Conservation (phyloP, 37 sponge, comb jelly and placozoan genomes). For the Corticium candelabrum region DNA sequence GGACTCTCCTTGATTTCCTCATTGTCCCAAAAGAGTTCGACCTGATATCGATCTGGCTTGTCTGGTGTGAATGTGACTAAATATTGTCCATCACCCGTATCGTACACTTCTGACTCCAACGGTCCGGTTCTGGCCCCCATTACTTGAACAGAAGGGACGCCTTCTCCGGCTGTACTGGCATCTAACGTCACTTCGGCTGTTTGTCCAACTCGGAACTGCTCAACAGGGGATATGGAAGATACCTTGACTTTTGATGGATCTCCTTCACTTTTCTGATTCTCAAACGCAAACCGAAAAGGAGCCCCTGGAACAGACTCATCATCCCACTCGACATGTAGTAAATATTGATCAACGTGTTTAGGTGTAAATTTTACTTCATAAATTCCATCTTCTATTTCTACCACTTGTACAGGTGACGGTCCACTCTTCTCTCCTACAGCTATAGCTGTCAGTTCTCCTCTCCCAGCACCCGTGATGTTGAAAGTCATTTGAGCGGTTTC, state of each 20-base stretch:
- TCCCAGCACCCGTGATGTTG: conserved; percentile 32
- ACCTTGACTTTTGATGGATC: background rate
- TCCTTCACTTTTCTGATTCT: conserved; percentile 18
- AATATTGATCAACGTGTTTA: conserved; percentile 38
- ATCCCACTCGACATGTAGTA: conserved; percentile 31
- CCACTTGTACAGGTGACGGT: conserved; percentile 39
- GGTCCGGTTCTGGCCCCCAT: conserved; percentile 14
- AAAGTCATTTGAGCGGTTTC: conserved; percentile 46
- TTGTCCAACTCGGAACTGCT: conserved; percentile 9
- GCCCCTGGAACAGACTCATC: conserved; percentile 40
- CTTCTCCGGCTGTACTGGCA: conserved; percentile 43
- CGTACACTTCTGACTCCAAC: background rate
- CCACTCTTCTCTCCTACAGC: conserved; percentile 39
- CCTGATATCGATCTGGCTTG: background rate
- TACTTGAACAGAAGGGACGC: conserved; percentile 10
- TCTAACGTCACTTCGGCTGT: conserved; percentile 54
- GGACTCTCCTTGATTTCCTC: conserved; percentile 1
- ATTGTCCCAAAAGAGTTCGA: background rate
- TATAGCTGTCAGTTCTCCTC: conserved; percentile 38
- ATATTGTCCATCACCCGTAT: background rate
- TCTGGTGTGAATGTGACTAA: background rate
- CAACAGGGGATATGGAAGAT: background rate
- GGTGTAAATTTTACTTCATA: conserved; percentile 34
- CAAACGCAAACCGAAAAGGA: conserved; percentile 36
- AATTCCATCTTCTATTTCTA: conserved; percentile 36